These are phyloP conservation scores for Caerostris extrusa DNA, from an alignment of 1,140 invertebrate species.

Conservation along the genomic window DNA sequence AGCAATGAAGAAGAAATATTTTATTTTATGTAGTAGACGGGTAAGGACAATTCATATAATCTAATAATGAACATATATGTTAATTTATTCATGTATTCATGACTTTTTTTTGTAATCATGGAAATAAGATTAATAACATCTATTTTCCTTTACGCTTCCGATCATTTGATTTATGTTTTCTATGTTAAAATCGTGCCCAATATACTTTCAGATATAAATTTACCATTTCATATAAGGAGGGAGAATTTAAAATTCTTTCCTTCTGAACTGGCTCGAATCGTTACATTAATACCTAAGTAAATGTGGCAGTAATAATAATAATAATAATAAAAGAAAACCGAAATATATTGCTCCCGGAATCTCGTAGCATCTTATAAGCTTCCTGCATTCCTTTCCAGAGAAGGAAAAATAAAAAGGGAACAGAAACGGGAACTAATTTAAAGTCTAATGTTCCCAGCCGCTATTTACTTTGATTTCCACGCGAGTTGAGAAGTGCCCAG, in stretches of 20 bases:
- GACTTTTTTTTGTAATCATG: not conserved
- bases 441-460: constrained; percentile 28
- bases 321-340: not conserved
- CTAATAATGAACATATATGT: not conserved
- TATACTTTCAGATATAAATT: not conserved
- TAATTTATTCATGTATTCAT: too few relatives aligned
- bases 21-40: too few relatives aligned
- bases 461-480: constrained; percentile 35
- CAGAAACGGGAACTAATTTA: constrained; percentile 32
- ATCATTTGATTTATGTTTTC: not conserved
- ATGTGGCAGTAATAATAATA: not conserved
- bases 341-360: not conserved
- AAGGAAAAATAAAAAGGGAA: not conserved
- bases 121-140: not conserved
- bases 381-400: not conserved
- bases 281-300: not conserved
- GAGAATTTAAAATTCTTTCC: not conserved
- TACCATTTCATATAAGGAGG: not conserved
- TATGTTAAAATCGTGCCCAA: not conserved
- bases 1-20: too few relatives aligned
- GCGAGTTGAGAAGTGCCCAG: not conserved
- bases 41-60: too few relatives aligned
- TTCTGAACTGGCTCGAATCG: not conserved
- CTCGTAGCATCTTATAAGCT: not conserved
- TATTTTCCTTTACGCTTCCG: not conserved